Base-by-base conservation (phyloP, 37 sponge, comb jelly and placozoan species). In the Theonella swinhoei region DNA sequence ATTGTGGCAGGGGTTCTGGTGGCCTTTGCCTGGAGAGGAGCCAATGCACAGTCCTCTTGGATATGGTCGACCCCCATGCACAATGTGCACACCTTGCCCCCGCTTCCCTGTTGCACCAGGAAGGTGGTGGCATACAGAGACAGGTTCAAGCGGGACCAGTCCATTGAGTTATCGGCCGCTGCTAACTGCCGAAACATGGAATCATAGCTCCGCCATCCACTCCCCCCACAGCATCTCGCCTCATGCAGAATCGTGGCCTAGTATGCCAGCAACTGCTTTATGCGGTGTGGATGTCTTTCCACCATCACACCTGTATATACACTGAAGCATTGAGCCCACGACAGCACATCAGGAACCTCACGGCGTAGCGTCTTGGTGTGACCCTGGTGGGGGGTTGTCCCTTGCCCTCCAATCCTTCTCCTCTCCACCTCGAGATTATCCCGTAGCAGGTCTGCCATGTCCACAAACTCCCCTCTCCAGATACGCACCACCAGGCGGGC, bases 151-250 rank as follows among this genome's bases (percentile, higher is more conserved):
- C 22, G 2, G 8, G 34, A 31, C 71, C 71, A 70, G 37, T 70
- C 37, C 33, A 29, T 3, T 3, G 64, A 29, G 8, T n/a, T 3
- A 29, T 70, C 32, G 71, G 22, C 31, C 33, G 71, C 71, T 35
- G 8, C 37, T 35, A 23, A 23, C 71, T 70, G 71, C 31, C 71
- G 34, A 35, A 70, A 70, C 7, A 70, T 70, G 4, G 37, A 5
- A 29, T 70, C 71, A 70, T 70, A 70, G 2, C 23, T 7, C 71
- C 32, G 71, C 71, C 71, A 70, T 1, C 71, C 71, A 5, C 2
- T 70, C 4, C 71, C 71, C 4, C 71, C 71, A 35, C 71, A 70
- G 34, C 37, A 23, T 2, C 71, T 4, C 23, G 71, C 71, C 34
- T 70, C 71, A 1, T 35, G 8, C 2, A 70, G 7, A 2, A 70